Conservation (phyloP, 2,888 invertebrate species). For the Ophion ellenae region DNA sequence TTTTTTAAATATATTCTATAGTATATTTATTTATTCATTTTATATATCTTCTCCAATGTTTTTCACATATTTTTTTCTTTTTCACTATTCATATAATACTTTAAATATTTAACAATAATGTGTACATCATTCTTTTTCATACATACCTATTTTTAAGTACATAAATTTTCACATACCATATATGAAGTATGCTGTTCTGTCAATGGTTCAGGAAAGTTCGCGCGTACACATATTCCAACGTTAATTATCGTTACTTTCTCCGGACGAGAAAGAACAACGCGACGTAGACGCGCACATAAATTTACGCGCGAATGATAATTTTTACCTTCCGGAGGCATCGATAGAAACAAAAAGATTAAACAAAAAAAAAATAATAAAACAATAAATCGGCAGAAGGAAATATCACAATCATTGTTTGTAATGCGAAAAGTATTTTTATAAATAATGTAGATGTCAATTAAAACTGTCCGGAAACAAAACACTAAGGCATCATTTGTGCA, state of each 20-base stretch:
- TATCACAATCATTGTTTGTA: no score
- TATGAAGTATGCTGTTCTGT: background rate
- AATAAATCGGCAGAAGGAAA: no score
- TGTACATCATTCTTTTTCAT: no score
- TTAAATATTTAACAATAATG: no score
- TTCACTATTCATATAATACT: no score
- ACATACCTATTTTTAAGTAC: no score
- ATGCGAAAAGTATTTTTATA: background rate
- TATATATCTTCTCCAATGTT: no score
- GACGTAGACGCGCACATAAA: background rate
- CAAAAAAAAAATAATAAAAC: background rate
- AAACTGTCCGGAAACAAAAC: background rate
- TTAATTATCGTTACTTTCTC: constrained; percentile 39
- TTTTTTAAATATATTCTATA: no score
- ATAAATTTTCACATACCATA: no score
- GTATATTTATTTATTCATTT: no score
- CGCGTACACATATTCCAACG: constrained; percentile 15
- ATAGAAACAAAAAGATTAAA: constrained; percentile 23
- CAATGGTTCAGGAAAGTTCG: constrained; percentile 4
- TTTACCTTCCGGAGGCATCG: constrained; percentile 10
- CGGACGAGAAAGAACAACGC: background rate
- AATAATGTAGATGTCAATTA: background rate
- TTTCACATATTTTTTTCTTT: no score
- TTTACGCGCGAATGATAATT: constrained; percentile 25
- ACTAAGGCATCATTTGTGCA: background rate